Conservation (phyloP, 1,140 invertebrate species). For the Drosophila santomea region DNA sequence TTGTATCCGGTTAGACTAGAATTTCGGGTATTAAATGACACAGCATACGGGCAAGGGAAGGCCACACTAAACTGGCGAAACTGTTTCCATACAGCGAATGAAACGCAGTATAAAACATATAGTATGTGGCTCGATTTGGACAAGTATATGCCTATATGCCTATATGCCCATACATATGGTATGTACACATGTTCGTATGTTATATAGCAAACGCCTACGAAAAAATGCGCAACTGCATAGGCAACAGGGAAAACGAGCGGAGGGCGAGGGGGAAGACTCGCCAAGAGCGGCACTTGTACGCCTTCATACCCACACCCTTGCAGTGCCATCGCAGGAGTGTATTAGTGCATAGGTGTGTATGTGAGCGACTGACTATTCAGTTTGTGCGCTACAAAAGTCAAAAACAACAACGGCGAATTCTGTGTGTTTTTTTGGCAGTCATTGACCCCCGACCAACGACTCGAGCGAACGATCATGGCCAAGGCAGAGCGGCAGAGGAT, state of each 20-base stretch:
- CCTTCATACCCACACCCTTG: conserved; percentile 12
- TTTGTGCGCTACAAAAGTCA: conserved; percentile 61
- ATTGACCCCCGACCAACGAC: conserved; percentile 69
- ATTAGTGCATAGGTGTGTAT: conserved; percentile 34
- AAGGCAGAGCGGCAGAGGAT: conserved; percentile 31
- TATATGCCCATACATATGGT: conserved; percentile 10
- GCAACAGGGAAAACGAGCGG: not conserved
- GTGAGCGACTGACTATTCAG: conserved; percentile 65
- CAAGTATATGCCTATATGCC: not conserved
- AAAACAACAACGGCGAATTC: conserved; percentile 29
- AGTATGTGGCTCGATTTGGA: not conserved
- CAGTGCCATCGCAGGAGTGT: conserved; percentile 4
- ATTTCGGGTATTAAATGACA: conserved; percentile 84
- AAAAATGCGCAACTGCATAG: conserved; percentile 77
- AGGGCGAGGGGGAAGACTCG: conserved; percentile 21
- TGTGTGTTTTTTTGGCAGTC: conserved; percentile 70
- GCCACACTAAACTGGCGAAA: conserved; percentile 66
- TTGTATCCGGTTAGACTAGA: conserved; percentile 83
- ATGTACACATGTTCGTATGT: conserved; percentile 9
- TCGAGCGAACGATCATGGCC: conserved; percentile 59
- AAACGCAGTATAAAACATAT: conserved; percentile 26
- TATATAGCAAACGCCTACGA: conserved; percentile 66
- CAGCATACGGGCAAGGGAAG: conserved; percentile 27
- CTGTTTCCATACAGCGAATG: conserved; percentile 26
- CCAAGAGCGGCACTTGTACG: conserved; percentile 71